Evolutionary conservation across 2,888 invertebrate genomes (phyloP), one percentile per base, ranked within the genome.

Genomic region (Nemapogon koenigi): DNA sequence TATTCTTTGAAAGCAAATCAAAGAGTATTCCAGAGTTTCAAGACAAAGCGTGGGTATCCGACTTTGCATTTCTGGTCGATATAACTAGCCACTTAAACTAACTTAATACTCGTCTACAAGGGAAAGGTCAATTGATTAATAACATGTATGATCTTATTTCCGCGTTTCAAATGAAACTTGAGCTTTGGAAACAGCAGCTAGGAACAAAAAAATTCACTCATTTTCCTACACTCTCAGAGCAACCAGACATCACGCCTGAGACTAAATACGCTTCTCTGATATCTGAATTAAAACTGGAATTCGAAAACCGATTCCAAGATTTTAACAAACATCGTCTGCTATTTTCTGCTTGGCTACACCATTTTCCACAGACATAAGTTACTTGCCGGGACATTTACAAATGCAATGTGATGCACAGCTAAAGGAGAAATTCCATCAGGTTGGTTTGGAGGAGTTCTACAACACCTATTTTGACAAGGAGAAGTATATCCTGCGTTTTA

Each of bases 401-500:
- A n/a, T n/a, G n/a, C n/a, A n/a, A n/a, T n/a, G n/a, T n/a, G n/a
- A n/a, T n/a, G n/a, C n/a, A n/a, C n/a, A n/a, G n/a, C n/a, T n/a
- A n/a, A n/a, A n/a, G n/a, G n/a, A n/a, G n/a, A n/a, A n/a, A n/a
- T n/a, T n/a, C n/a, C n/a, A n/a, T n/a, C n/a, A n/a, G n/a, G n/a
- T n/a, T n/a, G n/a, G n/a, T n/a, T 29, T 43, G 43, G 42, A 43
- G 39, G 39, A 44, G 33, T 43, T 41, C 26, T 44, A n/a, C 43
- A 44, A 35, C 30, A 41, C 37, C n/a, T n/a, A n/a, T n/a, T n/a
- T n/a, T n/a, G 39, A 39, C 35, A 45, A 37, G 25, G 40, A 45
- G 15, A 43, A 45, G 4, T 27, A 41, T 41, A 45, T 39, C 30
- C 41, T 22, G 35, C 31, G 19, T 42, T 45, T 43, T 37, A 42